Percentiles rank a stretch among this genome's conserved stretches.
These are phyloP conservation scores for Vesta saturnalis DNA, from an alignment of 2,888 invertebrate species.

Conservation along the genomic window DNA sequence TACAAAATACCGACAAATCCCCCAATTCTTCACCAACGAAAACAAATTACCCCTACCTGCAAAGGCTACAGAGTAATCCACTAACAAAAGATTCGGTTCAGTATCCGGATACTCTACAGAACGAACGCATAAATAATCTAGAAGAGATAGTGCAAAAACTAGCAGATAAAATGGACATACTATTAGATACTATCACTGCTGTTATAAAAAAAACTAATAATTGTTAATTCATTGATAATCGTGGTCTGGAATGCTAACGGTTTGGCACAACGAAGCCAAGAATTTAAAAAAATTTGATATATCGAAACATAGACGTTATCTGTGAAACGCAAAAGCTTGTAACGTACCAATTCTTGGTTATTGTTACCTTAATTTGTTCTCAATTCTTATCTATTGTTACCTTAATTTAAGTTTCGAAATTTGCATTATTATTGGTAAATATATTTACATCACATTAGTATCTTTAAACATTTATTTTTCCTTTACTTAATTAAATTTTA, in stretches of 20 bases:
- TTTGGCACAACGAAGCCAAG: background rate
- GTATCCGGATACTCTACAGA: no score
- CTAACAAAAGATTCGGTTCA: background rate
- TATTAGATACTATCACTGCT: background rate
- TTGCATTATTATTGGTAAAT: no score
- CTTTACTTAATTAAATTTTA: no score
- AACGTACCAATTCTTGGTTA: no score
- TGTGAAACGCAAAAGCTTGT: background rate
- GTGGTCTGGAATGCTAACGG: no score
- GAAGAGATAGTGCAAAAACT: background rate
- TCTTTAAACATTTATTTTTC: no score
- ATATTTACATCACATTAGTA: no score
- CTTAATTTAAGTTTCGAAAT: no score
- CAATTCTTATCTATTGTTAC: no score
- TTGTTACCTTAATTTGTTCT: no score
- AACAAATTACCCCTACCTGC: background rate
- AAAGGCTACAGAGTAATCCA: background rate
- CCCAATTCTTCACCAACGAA: background rate
- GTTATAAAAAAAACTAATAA: background rate
- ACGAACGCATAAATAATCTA: background rate
- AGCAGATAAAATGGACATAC: background rate
- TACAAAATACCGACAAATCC: background rate
- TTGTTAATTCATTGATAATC: background rate
- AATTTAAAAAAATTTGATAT: no score
- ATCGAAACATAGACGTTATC: no score